Percentiles rank a stretch among this genome's conserved stretches.
Evolutionary conservation across 2,888 invertebrate species (phyloP).

Genomic region (Pristionchus mayeri): DNA sequence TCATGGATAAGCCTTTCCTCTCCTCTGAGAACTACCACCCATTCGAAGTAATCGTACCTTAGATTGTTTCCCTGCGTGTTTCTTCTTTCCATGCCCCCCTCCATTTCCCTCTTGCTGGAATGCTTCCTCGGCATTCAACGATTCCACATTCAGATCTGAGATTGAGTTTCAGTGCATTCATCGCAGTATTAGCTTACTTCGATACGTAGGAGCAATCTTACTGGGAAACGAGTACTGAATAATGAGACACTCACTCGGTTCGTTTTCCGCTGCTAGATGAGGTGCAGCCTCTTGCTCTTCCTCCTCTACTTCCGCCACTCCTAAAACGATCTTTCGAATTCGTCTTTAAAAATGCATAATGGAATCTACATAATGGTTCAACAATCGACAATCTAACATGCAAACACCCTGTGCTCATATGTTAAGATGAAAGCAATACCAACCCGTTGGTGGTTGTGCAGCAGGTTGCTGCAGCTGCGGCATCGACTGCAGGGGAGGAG

Average conservation of each 20-base stretch:
- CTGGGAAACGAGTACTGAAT: neutral
- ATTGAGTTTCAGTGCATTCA: neutral
- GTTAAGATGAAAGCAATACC: no score
- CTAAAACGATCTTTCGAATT: neutral
- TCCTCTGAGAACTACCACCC: no score
- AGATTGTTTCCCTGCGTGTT: neutral
- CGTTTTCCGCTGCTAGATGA: neutral
- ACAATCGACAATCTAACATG: no score
- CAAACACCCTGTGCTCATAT: no score
- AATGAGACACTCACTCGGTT: neutral
- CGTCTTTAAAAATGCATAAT: no score
- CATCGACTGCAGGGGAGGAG: neutral
- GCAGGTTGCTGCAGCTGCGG: neutral
- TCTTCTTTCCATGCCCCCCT: neutral
- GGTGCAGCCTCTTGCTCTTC: conserved; percentile 31
- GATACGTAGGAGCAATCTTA: neutral
- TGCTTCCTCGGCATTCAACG: conserved; percentile 12
- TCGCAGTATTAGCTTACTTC: neutral
- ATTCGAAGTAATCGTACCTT: neutral
- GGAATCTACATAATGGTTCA: no score
- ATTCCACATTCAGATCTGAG: conserved; percentile 1
- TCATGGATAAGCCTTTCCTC: no score
- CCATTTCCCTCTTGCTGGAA: conserved; percentile 2
- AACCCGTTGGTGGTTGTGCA: no score
- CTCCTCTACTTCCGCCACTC: neutral